Evolutionary conservation across 2,797 vertebrate genomes (phyloP), one percentile per base, ranked within the genome.

Genomic region (Gymnodraco acuticeps): DNA sequence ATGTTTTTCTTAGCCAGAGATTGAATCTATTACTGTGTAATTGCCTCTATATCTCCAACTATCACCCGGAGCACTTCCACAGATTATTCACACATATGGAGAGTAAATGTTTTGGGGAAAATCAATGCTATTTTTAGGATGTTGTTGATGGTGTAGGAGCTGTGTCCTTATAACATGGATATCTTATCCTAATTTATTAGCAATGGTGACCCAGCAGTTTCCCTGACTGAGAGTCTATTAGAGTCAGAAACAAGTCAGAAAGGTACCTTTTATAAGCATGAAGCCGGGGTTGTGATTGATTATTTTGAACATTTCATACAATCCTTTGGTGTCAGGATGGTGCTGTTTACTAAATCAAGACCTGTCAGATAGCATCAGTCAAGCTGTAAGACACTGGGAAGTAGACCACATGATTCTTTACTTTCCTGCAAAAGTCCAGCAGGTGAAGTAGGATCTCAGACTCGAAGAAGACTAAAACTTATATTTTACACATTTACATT

Each of bases 11-110:
- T 87, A 88, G 92, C 85, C 78, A 70, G 78, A 90, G 91, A 93
- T 92, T 90, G 89, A 91, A 92, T 92, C 91, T 90, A 90, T 92
- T 90, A 92, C 91, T 86, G 84, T 87, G 89, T 93, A 93, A 93
- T 93, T 93, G 91, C 88, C 77, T 92, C 87, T 82, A 83, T 92
- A 92, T 91, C 87, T 89, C 84, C 77, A 77, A 86, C 89, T 87
- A 88, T 90, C 86, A 89, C 90, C 88, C 80, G 19, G 7, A 85
- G 89, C 90, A 75, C 64, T 86, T 76, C 73, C 75, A 58, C 66
- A 69, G 80, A 92, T 92, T 92, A 90, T 90, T 92, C 89, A 90
- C 87, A 89, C 91, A 85, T 83, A 89, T 83, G 87, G 75, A 67
- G 73, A 71, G 76, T 86, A 88, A 92, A 85, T 82, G 85, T 90